phyloP scores from a whole-genome alignment of 2,797 vertebrate species.

The Gallinago solitaria region DNA sequence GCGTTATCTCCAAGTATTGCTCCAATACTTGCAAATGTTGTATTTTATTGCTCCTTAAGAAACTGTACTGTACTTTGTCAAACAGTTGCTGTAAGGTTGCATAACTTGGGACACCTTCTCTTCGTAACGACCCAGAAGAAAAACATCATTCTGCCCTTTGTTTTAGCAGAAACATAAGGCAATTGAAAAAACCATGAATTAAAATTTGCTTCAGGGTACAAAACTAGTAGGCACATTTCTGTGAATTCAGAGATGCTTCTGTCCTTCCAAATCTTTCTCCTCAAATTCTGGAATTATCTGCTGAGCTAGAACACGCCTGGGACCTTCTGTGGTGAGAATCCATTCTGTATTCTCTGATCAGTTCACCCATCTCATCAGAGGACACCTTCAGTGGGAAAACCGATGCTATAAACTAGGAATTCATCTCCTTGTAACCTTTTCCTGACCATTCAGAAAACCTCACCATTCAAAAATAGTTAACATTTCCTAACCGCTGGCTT shows the following conservation, averaged over 20 bases:
- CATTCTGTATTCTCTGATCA: background rate
- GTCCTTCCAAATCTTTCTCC: background rate
- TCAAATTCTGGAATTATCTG: background rate
- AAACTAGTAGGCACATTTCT: background rate
- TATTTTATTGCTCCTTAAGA: background rate
- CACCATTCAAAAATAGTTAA: background rate
- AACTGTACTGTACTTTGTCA: background rate
- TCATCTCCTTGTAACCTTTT: background rate
- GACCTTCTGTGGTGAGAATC: background rate
- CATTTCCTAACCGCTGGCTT: background rate
- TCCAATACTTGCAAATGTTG: background rate
- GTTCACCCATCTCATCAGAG: background rate
- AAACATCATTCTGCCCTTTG: background rate
- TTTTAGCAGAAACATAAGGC: background rate
- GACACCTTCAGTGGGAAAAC: background rate
- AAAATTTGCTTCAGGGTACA: background rate
- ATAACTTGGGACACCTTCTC: background rate
- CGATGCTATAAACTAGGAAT: background rate
- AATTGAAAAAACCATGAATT: background rate
- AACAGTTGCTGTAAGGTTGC: background rate
- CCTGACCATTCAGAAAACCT: background rate
- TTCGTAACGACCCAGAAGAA: background rate
- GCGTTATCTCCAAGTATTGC: background rate
- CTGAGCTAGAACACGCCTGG: background rate
- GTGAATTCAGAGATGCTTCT: background rate